Evolutionary conservation across 2,113 vertebrate species (phyloP), one percentile per base, ranked within the genome.

Genomic region (Lutjanus erythropterus): DNA sequence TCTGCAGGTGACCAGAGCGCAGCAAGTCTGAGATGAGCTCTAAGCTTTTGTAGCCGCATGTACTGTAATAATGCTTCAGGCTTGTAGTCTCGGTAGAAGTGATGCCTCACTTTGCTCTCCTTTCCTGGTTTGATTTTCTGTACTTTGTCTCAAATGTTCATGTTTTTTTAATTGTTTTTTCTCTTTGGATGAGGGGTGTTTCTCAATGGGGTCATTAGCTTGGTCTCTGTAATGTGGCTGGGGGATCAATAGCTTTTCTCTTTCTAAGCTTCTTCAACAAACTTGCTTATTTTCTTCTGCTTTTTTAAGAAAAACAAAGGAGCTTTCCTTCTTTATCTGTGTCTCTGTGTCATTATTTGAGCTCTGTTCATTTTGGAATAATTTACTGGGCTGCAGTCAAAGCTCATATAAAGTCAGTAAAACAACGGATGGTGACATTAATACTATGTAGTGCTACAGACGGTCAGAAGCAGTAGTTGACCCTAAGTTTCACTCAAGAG

Each of bases 241-340:
- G 9, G 71, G 61, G 77, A 56, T 71, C 65, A 42, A 47, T 77
- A 49, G 31, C 60, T 85, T 87, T 81, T 81, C 66, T 89, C 81
- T 88, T 80, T 86, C 53, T 76, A 71, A 55, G 75, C 78, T 86
- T 80, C 83, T 66, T 84, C 37, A 44, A 76, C 10, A 87, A 89
- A 81, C 31, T n/a, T 83, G 79, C 76, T 72, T 81, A 70, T 90
- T 87, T 92, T 89, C 69, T 83, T 92, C 87, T 85, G 78, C 52
- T 77, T 92, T 90, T 90, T 72, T 67, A 76, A 86, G 70, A 83
- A 78, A 85, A 46, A 68, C 39, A 74, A 82, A 61, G 35, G 41
- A 67, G 59, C 37, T 74, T 81, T 85, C 66, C 47, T 67, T 58
- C 67, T 67, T 50, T 18, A 39, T 31, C 4, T 23, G 27, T 78